Base-by-base conservation (phyloP, 64 coral and sea anemone species). In the Montipora efflorescens region DNA sequence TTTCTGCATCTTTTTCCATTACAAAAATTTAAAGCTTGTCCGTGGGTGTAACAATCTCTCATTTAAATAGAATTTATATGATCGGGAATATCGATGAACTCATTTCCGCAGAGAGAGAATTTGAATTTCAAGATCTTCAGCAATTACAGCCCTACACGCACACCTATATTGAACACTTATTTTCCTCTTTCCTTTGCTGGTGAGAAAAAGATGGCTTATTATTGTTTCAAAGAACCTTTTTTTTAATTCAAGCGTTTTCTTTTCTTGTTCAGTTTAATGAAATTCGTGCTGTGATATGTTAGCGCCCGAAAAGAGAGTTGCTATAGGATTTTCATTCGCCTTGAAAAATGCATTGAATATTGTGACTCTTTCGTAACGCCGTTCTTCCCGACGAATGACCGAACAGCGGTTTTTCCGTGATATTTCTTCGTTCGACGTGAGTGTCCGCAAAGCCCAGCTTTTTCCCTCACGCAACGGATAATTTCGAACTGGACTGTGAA, bases 341-440 rank as follows among this genome's bases (percentile, higher is more conserved):
- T 86, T 70, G 47, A 86, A 86, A 86, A 71, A 86, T 86, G 82
- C 7, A 70, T 18, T 86, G 82, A 86, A 86, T 86, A 71, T 86
- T 86, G 70, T 51, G 50, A 46, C 62, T 51, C 82, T 45, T 70
- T 48, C 62, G 19, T n/a, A 86, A 72, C 12, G 18, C 0, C 82
- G 50, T 86, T 28, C 82, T 64, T 49, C 64, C 12, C 82, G 45
- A 4, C 14, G 66, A 72, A 86, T 86, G 82, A 86, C 82, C 64
- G 82, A 46, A 86, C 46, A 18, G 82, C 46, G 71, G 9, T 23
- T 22, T 52, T 86, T 16, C 7, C 16, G 64, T 50, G 1, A 71
- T 86, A 86, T 86, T 84, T 71, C 18, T 69, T 13, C 45, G 5
- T 51, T 20, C 20, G 5, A 22, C 19, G 12, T 7, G 59, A 22